phyloP scores from a whole-genome alignment of 2,888 invertebrate species.

The Cantharis rufa region DNA sequence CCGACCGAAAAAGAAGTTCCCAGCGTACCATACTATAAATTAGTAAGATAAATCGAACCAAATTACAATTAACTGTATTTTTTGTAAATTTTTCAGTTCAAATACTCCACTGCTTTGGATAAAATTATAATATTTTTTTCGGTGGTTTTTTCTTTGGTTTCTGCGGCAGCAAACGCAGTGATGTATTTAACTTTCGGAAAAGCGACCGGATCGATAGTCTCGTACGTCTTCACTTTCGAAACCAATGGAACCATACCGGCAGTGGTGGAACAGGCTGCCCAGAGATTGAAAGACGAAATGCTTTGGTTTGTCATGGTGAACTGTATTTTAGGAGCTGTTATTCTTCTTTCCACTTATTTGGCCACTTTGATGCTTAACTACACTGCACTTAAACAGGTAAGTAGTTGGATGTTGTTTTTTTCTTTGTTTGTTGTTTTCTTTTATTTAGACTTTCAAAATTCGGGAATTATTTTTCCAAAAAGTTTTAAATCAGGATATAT shows the following conservation, averaged over 20 bases:
- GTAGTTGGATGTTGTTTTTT: background rate
- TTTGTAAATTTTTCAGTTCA: slow-evolving; percentile 60
- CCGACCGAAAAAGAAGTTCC: background rate
- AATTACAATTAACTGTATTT: background rate
- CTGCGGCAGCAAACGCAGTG: slow-evolving; percentile 67
- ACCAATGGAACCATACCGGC: background rate
- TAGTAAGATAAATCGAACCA: background rate
- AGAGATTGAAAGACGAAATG: slow-evolving; percentile 59
- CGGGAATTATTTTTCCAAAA: slow-evolving; percentile 68
- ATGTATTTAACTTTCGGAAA: slow-evolving; percentile 72
- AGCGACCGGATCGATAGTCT: slow-evolving; percentile 65
- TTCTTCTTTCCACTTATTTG: slow-evolving; percentile 66
- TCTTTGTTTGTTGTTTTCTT: too few relatives aligned
- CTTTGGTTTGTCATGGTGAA: slow-evolving; percentile 65
- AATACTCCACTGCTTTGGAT: slow-evolving; percentile 66
- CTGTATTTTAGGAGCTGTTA: slow-evolving; percentile 62
- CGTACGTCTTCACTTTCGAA: slow-evolving; percentile 34
- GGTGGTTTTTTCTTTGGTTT: slow-evolving; percentile 60
- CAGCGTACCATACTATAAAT: background rate
- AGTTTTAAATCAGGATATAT: slow-evolving; percentile 73
- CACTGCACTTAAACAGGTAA: background rate
- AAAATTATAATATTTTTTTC: slow-evolving; percentile 63
- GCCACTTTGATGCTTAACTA: slow-evolving; percentile 56
- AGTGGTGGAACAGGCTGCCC: slow-evolving; percentile 44
- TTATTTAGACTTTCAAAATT: slow-evolving; percentile 62